Evolutionary conservation across 1,140 invertebrate species (phyloP).

Genomic region (Ceratina australensis): DNA sequence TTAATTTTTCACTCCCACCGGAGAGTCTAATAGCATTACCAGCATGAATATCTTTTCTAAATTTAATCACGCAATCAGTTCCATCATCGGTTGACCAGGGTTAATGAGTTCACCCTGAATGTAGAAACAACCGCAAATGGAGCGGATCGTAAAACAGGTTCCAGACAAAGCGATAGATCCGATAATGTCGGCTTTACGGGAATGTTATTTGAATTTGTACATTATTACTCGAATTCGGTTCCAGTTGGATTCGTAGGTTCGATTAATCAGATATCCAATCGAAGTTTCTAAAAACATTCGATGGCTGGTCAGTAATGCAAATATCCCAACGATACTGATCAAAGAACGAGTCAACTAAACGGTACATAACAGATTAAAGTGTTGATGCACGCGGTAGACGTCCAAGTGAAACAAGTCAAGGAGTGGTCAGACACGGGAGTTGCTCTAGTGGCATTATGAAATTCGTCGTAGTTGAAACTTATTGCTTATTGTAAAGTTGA

Average conservation of each 20-base stretch:
- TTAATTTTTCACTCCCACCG: slow-evolving; percentile 7
- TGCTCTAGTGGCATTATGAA: background rate
- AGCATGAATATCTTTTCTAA: background rate
- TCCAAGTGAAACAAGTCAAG: background rate
- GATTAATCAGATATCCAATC: background rate
- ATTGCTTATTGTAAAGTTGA: too few species aligned
- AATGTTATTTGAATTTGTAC: slow-evolving; percentile 29
- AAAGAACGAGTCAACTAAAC: background rate
- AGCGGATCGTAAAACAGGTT: background rate
- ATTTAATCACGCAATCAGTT: slow-evolving; percentile 8
- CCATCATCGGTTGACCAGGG: slow-evolving; percentile 1
- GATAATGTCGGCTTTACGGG: slow-evolving; percentile 30
- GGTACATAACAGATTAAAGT: background rate
- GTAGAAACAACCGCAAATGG: slow-evolving; percentile 1
- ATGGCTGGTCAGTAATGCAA: background rate
- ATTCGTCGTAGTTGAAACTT: too few species aligned
- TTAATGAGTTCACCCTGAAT: background rate
- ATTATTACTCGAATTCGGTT: slow-evolving; percentile 39
- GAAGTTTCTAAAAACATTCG: background rate
- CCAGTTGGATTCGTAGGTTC: background rate
- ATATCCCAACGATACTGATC: background rate
- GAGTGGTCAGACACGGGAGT: background rate
- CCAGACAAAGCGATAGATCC: background rate
- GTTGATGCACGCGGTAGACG: background rate
- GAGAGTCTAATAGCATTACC: too few species aligned